phyloP scores from a whole-genome alignment of 2,888 invertebrate genomes.

The Arctia plantaginis region DNA sequence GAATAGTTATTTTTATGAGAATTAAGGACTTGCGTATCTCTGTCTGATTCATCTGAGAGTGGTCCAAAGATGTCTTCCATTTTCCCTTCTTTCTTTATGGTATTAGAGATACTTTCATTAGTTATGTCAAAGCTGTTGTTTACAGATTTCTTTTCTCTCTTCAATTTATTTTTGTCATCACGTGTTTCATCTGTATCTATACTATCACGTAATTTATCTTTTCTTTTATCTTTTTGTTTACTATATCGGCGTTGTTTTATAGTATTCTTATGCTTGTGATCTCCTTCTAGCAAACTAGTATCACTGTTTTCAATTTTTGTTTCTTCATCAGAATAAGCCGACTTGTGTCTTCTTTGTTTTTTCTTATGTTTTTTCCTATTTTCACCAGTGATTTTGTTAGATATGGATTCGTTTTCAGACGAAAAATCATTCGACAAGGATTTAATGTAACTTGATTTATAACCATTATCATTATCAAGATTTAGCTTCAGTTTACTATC shows the following conservation, averaged over 20 bases:
- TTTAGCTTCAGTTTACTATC: conserved; percentile 76
- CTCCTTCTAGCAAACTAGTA: conserved; percentile 58
- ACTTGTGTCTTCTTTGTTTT: conserved; percentile 93
- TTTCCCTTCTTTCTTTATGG: conserved; percentile 90
- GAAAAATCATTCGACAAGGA: conserved; percentile 76
- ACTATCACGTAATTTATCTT: conserved; percentile 86
- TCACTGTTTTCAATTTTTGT: conserved; percentile 75
- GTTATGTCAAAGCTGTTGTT: conserved; percentile 63
- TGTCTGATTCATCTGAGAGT: conserved; percentile 90
- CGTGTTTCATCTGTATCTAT: conserved; percentile 78
- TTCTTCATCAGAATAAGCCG: conserved; percentile 87
- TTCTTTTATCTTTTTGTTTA: conserved; percentile 87
- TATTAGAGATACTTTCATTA: conserved; percentile 64
- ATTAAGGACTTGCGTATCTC: conserved; percentile 59
- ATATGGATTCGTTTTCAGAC: conserved; percentile 81
- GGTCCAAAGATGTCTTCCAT: conserved; percentile 96
- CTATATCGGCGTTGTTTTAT: conserved; percentile 85
- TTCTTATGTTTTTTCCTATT: conserved; percentile 93
- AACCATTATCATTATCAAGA: conserved; percentile 71
- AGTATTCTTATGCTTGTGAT: conserved; percentile 75
- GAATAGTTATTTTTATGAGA: conserved; percentile 65
- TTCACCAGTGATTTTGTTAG: conserved; percentile 79
- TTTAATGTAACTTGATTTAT: conserved; percentile 69
- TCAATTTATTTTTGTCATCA: conserved; percentile 86
- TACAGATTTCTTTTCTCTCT: conserved; percentile 84